Base-by-base conservation (phyloP, 2,888 invertebrate genomes). In the Crioceris asparagi region DNA sequence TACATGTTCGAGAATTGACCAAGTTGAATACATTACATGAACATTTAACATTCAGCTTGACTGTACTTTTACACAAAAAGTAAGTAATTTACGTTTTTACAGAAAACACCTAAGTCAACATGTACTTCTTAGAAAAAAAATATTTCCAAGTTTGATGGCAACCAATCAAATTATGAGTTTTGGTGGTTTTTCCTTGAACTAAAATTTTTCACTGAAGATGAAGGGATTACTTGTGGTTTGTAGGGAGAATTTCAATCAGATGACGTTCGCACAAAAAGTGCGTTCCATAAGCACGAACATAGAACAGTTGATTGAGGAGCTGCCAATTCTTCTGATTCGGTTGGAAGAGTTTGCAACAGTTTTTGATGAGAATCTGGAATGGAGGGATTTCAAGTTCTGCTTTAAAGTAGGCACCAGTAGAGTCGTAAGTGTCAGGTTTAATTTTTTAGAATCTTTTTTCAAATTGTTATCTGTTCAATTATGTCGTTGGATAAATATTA, bases 331-430 rank as follows among this genome's bases (percentile, higher is more conserved):
- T 56, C 63, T 77, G 44, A 57, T 71, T 35, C 66, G 74, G 29
- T 60, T 78, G 40, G 76, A 78, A 57, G 77, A 77, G 55, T 62
- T 76, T 14, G 71, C 72, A 32, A 67, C 70, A 42, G 73, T 74
- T 12, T 64, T 77, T 44, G 77, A 78, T 51, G 75, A 76, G 43
- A 72, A 73, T 51, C 60, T 74, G 36, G 73, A 73, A 41, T 73
- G 74, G 71, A 67, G 70, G 38, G 73, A 75, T 49, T 75, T 74
- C 52, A 74, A 75, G 51, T 75, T 74, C 56, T 74, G 72, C 50
- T 72, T 75, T 47, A 74, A 74, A 61, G 64, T 74, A 29, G 73
- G 71, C 17, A 73, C 74, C 16, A 77, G 77, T 44, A 77, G 77
- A 72, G 73, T 78, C 50, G 79, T 78, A 62, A 66, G 72, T 65